These are phyloP conservation scores for Taeniopygia guttata DNA, from an alignment of 2,797 vertebrate species.

Conservation along the genomic window DNA sequence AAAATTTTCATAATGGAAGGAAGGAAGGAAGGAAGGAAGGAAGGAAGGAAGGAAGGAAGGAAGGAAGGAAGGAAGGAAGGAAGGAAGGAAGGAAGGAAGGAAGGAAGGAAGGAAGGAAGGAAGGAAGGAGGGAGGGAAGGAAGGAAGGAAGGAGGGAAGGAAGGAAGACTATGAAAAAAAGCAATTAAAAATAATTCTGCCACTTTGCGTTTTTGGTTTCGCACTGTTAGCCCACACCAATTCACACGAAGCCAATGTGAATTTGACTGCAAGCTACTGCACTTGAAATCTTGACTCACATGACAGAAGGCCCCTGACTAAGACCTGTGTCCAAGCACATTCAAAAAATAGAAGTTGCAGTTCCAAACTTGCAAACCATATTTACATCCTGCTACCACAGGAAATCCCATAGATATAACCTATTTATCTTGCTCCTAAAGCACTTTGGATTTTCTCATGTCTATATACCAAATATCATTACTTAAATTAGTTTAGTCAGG, in stretches of 20 bases:
- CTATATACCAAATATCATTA: not conserved
- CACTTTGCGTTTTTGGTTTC: not conserved
- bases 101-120: too few relatives aligned
- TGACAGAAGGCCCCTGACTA: not conserved
- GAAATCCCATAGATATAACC: not conserved
- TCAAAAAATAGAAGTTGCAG: not conserved
- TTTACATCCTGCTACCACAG: not conserved
- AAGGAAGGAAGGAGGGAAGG: rapidly evolving
- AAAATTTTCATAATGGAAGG: not conserved
- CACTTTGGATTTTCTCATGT: not conserved
- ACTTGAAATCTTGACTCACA: not conserved
- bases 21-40: too few relatives aligned
- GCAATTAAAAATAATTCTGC: not conserved
- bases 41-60: too few relatives aligned
- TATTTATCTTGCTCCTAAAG: not conserved
- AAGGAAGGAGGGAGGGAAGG: too few relatives aligned
- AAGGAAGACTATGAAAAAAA: not conserved
- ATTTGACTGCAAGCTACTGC: not conserved
- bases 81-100: too few relatives aligned
- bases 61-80: too few relatives aligned
- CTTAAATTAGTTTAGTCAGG: not conserved
- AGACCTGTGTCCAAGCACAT: not conserved
- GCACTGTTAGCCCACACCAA: not conserved
- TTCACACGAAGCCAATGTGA: not conserved
- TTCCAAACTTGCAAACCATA: not conserved